Evolutionary conservation across 2,797 vertebrate species (phyloP).

Genomic region (Acrossocheilus wenchowensis): DNA sequence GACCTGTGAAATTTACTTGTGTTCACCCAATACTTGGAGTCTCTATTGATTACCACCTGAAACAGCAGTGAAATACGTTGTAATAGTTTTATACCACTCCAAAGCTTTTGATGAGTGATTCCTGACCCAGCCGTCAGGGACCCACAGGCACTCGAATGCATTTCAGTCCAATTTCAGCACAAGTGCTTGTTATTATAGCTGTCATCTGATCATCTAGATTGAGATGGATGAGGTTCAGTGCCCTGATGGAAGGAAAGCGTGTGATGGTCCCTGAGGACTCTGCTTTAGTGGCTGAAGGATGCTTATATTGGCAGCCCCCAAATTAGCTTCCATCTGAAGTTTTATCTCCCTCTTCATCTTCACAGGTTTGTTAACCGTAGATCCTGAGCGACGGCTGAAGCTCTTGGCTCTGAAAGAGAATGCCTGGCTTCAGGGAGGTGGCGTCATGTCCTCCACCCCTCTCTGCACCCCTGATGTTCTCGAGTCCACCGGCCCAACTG

Average conservation of each 20-base stretch:
- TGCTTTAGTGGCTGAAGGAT: slow-evolving; percentile 33
- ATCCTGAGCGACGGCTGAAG: slow-evolving; percentile 87
- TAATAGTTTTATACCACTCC: slow-evolving; percentile 22
- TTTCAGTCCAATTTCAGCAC: slow-evolving; percentile 40
- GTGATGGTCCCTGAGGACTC: slow-evolving; percentile 3
- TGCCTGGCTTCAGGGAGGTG: slow-evolving; percentile 89
- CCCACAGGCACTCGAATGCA: slow-evolving; percentile 6
- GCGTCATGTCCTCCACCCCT: slow-evolving; percentile 88
- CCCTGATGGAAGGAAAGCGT: slow-evolving; percentile 12
- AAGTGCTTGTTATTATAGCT: slow-evolving; percentile 44
- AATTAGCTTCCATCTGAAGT: slow-evolving; percentile 5
- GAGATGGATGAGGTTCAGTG: slow-evolving; percentile 24
- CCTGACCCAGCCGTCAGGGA: slow-evolving; percentile 23
- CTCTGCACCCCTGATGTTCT: slow-evolving; percentile 91
- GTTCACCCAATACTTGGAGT: background rate
- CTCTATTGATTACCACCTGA: slow-evolving; percentile 28
- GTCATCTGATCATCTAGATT: slow-evolving; percentile 39
- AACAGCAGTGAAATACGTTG: background rate
- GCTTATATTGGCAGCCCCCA: slow-evolving; percentile 11
- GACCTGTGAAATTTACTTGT: slow-evolving; percentile 24
- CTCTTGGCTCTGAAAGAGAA: slow-evolving; percentile 86
- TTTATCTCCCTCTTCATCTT: slow-evolving; percentile 1
- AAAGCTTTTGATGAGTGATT: slow-evolving; percentile 23
- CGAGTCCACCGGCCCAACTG: slow-evolving; percentile 88
- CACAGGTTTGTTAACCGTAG: slow-evolving; percentile 88